Evolutionary conservation across 2,797 vertebrate genomes (phyloP).

Genomic region (Crax fasciolata): DNA sequence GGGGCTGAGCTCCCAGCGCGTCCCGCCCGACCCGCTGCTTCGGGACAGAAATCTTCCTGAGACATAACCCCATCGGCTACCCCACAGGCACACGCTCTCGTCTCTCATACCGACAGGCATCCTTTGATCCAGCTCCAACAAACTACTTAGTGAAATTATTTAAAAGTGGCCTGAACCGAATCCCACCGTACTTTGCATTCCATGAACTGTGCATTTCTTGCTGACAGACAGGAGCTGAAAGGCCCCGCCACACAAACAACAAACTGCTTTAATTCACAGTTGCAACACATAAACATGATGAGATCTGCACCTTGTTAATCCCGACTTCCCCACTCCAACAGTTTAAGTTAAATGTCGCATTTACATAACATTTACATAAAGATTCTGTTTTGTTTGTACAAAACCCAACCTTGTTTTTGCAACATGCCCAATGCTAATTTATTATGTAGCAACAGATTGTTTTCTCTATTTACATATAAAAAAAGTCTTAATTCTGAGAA

Average conservation of each 20-base stretch:
- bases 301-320: constrained; percentile 73
- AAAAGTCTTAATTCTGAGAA: constrained; percentile 15
- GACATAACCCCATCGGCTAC: neutral
- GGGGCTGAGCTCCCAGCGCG: too few relatives aligned
- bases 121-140: neutral
- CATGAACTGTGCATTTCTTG: neutral
- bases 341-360: constrained; percentile 75
- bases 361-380: constrained; percentile 78
- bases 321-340: constrained; percentile 42
- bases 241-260: constrained; percentile 37
- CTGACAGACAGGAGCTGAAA: constrained; percentile 17
- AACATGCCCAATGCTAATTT: constrained; percentile 45
- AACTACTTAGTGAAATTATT: neutral
- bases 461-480: neutral
- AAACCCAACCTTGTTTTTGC: constrained; percentile 63
- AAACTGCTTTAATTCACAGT: constrained; percentile 57
- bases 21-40: neutral
- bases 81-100: neutral
- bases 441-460: constrained; percentile 66
- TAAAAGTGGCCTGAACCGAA: neutral
- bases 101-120: neutral
- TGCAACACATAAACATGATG: constrained; percentile 56
- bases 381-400: constrained; percentile 64
- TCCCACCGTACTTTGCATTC: neutral
- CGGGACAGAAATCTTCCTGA: neutral